Evolutionary conservation across 2,888 invertebrate species (phyloP).

Genomic region (Lycia hirtaria): DNA sequence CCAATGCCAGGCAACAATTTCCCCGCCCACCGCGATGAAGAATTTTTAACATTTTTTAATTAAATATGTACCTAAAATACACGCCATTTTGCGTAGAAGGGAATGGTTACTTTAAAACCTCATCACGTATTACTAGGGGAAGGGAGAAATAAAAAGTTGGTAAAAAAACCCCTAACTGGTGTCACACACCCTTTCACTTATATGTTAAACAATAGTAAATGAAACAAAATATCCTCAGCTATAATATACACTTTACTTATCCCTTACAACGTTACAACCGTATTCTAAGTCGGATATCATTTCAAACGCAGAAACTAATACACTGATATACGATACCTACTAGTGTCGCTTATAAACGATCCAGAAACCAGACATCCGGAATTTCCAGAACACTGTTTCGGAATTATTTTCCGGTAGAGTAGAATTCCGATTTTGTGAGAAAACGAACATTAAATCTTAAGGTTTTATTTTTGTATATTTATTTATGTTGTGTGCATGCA

Average conservation of each 20-base stretch:
- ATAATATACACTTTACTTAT: conserved; percentile 44
- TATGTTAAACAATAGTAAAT: conserved; percentile 6
- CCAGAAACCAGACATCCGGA: neutral
- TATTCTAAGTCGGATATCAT: conserved; percentile 14
- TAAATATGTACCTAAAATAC: no score
- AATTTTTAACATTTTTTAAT: no score
- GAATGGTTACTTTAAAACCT: no score
- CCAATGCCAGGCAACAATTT: no score
- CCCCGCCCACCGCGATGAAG: no score
- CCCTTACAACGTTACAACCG: conserved; percentile 37
- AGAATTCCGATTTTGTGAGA: conserved; percentile 12
- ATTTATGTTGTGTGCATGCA: neutral
- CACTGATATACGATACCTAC: conserved; percentile 15
- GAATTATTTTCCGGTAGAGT: neutral
- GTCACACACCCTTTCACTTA: no score
- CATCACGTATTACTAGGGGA: no score
- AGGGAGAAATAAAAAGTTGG: no score
- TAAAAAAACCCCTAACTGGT: no score
- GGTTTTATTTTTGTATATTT: neutral
- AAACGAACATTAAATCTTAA: neutral
- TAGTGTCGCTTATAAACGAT: conserved; percentile 13
- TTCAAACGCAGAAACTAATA: conserved; percentile 11
- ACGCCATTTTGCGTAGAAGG: no score
- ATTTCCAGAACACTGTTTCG: neutral
- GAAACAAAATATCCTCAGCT: conserved; percentile 29